Conservation (phyloP, 1,140 invertebrate genomes). For the Drosophila watanabei region DNA sequence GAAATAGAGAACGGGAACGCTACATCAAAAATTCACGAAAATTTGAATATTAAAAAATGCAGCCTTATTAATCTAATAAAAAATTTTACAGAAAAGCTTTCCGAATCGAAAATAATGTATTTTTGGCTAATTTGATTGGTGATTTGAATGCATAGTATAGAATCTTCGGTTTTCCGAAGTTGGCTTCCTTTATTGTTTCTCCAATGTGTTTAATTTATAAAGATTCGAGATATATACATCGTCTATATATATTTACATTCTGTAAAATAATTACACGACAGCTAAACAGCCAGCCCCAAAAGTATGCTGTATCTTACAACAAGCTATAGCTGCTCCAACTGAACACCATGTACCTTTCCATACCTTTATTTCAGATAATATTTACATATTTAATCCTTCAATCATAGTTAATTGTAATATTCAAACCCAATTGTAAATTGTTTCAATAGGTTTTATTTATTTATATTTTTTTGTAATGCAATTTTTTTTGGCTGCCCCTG, state of each 20-base stretch:
- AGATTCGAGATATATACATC: too few species aligned
- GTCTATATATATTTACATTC: not conserved
- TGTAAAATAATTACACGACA: not conserved
- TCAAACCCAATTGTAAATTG: constrained; percentile 10
- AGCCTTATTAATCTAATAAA: too few species aligned
- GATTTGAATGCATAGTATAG: too few species aligned
- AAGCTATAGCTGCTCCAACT: not conserved
- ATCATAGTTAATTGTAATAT: not conserved
- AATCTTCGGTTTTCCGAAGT: too few species aligned
- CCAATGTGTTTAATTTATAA: too few species aligned
- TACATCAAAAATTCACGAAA: too few species aligned
- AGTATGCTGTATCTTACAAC: constrained; percentile 3
- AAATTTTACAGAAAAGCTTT: too few species aligned
- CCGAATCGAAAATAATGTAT: too few species aligned
- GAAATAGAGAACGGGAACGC: too few species aligned
- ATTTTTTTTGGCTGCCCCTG: constrained; percentile 48
- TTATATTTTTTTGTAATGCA: constrained; percentile 39
- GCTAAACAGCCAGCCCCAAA: not conserved
- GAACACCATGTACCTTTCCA: not conserved
- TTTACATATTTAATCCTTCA: not conserved
- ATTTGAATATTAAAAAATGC: too few species aligned
- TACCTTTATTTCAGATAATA: not conserved
- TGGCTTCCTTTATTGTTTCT: too few species aligned
- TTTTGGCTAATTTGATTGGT: too few species aligned
- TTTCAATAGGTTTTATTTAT: constrained; percentile 41